phyloP scores from a whole-genome alignment of 2,888 invertebrate species.

The Athetis lepigone region DNA sequence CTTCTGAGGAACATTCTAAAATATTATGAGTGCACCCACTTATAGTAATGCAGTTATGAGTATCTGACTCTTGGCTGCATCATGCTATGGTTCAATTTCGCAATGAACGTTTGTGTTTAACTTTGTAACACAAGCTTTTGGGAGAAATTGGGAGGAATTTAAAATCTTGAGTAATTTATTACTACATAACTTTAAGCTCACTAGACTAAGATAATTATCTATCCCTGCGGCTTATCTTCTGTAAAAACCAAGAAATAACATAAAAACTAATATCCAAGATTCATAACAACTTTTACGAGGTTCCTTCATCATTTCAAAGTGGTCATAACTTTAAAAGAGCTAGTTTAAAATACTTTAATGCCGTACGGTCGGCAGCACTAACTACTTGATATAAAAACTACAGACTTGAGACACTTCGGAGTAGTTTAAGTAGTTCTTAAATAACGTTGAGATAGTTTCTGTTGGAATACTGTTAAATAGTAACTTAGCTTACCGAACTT shows the following conservation, averaged over 20 bases:
- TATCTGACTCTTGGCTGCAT: neutral
- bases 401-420: conserved; percentile 38
- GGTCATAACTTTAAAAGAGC: conserved; percentile 47
- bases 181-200: too few species aligned
- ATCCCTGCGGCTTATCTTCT: too few species aligned
- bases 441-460: conserved; percentile 40
- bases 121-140: too few species aligned
- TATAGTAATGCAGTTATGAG: neutral
- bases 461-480: conserved; percentile 1
- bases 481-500: conserved; percentile 21
- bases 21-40: neutral
- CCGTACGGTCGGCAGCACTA: conserved; percentile 25
- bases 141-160: too few species aligned
- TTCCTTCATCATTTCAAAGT: conserved; percentile 37
- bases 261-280: neutral
- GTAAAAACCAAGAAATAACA: neutral
- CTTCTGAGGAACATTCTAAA: neutral
- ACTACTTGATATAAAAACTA: conserved; percentile 52
- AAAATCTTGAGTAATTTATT: too few species aligned
- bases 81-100: neutral
- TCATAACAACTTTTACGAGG: conserved; percentile 2
- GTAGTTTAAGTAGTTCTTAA: conserved; percentile 41
- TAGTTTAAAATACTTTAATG: conserved; percentile 42
- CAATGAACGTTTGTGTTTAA: neutral
- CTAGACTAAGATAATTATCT: too few species aligned